phyloP scores from a whole-genome alignment of 2,888 invertebrate genomes.

The Lepidocyrtinus sp. region DNA sequence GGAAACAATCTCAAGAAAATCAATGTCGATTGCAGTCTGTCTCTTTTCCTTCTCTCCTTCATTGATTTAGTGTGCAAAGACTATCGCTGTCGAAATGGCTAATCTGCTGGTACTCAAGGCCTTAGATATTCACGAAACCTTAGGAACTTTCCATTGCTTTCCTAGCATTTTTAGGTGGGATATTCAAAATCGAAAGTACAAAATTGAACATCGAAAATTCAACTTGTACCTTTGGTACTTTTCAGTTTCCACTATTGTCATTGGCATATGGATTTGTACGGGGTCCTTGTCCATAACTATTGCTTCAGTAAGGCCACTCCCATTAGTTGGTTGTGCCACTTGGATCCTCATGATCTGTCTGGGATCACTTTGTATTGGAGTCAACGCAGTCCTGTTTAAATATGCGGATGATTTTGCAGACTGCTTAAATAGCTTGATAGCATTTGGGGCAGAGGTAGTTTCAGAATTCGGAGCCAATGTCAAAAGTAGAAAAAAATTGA shows the following conservation, averaged over 20 bases:
- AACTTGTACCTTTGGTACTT: neutral
- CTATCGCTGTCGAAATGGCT: conserved; percentile 17
- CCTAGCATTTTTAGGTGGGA: conserved; percentile 17
- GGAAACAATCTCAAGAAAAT: too few species aligned
- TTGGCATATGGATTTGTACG: neutral
- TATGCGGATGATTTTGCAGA: conserved; percentile 13
- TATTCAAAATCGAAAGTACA: neutral
- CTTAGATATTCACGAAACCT: neutral
- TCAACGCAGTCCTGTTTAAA: neutral
- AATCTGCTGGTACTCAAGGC: conserved; percentile 8
- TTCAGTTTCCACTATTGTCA: neutral
- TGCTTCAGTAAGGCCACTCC: neutral
- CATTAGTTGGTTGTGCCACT: neutral
- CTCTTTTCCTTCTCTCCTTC: too few species aligned
- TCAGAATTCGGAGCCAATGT: too few species aligned
- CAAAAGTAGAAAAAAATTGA: neutral
- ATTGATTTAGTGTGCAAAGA: neutral
- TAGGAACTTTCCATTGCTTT: neutral
- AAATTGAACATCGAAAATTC: neutral
- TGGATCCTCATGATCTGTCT: neutral
- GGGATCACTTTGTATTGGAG: neutral
- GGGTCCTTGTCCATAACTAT: neutral
- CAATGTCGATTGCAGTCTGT: too few species aligned
- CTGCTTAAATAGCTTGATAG: neutral
- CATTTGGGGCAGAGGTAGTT: neutral